Evolutionary conservation across 2,888 invertebrate genomes (phyloP).

Genomic region (Xestia ashworthii): DNA sequence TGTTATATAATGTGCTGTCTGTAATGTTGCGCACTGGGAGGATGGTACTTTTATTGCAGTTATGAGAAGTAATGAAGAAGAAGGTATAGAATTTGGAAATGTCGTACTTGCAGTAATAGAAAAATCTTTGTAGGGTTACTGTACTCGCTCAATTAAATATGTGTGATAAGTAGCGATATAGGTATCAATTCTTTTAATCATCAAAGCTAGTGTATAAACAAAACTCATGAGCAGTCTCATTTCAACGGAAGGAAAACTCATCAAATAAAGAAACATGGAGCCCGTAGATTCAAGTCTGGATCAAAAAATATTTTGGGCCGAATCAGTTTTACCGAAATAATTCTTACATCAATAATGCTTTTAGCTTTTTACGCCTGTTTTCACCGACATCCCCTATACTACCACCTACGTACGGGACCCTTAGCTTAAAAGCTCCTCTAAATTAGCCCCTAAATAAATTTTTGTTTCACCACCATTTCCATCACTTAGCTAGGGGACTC

Average conservation of each 20-base stretch:
- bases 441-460: too few species aligned
- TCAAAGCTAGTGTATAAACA: too few species aligned
- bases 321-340: neutral
- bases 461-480: too few species aligned
- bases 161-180: neutral
- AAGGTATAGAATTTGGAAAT: neutral
- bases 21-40: constrained; percentile 23
- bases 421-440: too few species aligned
- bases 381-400: too few species aligned
- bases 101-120: neutral
- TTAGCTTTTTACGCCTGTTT: neutral
- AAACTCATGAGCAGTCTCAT: neutral
- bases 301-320: neutral
- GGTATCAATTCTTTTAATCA: neutral
- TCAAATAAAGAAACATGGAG: neutral
- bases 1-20: constrained; percentile 29
- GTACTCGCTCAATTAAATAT: neutral
- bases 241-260: neutral
- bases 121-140: neutral
- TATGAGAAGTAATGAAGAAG: neutral
- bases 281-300: neutral
- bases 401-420: too few species aligned
- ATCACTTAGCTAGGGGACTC: too few species aligned
- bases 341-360: neutral
- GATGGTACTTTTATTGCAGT: constrained; percentile 16